A percentile compares a stretch with the other conserved stretches of the same genome.
Evolutionary conservation across 2,888 invertebrate genomes (phyloP).

Genomic region (Apomyelois bistriatella): DNA sequence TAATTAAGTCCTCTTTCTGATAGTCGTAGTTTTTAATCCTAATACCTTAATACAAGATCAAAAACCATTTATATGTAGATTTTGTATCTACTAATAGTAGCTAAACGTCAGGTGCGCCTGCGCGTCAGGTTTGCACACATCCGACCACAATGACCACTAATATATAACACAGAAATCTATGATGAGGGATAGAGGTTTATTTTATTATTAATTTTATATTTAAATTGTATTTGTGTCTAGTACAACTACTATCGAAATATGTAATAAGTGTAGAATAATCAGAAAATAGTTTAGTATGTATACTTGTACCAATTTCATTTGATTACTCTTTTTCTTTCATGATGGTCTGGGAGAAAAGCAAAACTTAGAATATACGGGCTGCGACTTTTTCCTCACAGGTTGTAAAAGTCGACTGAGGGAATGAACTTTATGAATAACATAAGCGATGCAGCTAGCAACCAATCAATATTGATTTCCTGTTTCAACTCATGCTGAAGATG

Average conservation of each 20-base stretch:
- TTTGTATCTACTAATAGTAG: slow-evolving; percentile 52
- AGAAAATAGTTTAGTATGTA: no score
- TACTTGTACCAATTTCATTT: no score
- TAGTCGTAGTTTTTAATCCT: slow-evolving; percentile 36
- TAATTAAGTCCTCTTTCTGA: slow-evolving; percentile 6
- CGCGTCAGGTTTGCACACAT: slow-evolving; percentile 61
- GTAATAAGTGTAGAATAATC: neutral
- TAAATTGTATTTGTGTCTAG: neutral
- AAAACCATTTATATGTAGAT: slow-evolving; percentile 66
- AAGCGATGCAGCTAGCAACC: no score
- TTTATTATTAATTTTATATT: neutral
- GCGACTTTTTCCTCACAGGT: no score
- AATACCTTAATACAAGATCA: slow-evolving; percentile 42
- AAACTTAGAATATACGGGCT: no score
- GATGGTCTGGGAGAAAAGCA: no score
- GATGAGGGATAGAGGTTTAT: slow-evolving; percentile 30
- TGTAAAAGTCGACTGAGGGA: no score
- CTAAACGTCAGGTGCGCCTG: slow-evolving; percentile 63
- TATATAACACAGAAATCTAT: slow-evolving; percentile 40
- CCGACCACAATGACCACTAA: slow-evolving; percentile 63
- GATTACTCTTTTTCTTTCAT: no score
- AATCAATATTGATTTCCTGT: no score
- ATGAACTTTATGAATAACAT: no score
- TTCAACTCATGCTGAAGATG: no score
- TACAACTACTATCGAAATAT: neutral